Evolutionary conservation across 2,113 vertebrate genomes (phyloP).

Genomic region (Pogonocichla stellata): DNA sequence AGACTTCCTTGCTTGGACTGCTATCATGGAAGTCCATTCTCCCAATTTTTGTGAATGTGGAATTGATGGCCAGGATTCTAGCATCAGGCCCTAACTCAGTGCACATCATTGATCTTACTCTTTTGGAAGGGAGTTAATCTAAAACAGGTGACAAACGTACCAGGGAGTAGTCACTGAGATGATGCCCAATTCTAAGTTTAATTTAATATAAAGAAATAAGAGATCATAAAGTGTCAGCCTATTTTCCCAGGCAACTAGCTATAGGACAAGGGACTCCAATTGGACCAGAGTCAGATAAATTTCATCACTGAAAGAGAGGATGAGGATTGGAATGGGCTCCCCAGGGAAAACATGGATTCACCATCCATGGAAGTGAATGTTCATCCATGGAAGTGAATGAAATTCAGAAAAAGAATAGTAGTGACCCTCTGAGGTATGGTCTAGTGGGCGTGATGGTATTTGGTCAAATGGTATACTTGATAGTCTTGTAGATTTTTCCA

Average conservation of each 20-base stretch:
- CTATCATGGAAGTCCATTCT: not conserved
- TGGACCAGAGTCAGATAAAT: not conserved
- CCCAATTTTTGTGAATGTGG: not conserved
- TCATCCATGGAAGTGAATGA: not conserved
- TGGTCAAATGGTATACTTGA: too few species aligned
- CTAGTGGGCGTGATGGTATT: not conserved
- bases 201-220: not conserved
- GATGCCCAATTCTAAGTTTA: not conserved
- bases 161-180: not conserved
- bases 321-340: not conserved
- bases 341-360: not conserved
- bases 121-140: not conserved
- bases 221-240: not conserved
- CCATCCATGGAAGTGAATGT: not conserved
- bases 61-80: not conserved
- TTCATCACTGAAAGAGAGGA: not conserved
- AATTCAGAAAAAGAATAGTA: not conserved
- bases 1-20: not conserved
- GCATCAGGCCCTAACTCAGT: not conserved
- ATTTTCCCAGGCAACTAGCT: rapidly evolving
- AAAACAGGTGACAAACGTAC: not conserved
- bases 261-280: not conserved
- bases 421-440: not conserved
- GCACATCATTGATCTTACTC: not conserved
- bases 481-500: not conserved